Conservation (phyloP, 2,113 vertebrate genomes). For the Motacilla tschutschensis region DNA sequence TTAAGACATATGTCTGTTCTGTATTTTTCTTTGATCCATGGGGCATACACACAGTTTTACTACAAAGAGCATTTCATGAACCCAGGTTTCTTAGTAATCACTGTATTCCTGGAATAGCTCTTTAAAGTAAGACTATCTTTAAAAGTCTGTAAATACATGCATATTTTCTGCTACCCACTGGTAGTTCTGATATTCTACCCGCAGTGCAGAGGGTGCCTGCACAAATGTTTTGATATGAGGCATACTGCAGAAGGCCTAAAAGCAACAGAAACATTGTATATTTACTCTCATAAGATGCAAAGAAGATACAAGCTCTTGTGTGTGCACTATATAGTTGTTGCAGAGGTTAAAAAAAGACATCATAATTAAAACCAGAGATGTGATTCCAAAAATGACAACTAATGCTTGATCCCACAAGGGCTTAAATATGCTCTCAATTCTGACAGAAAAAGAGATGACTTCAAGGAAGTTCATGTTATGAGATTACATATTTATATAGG, state of each 20-base stretch:
- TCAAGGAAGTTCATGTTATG: not conserved
- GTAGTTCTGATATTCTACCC: not conserved
- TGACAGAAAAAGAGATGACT: not conserved
- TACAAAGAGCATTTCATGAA: not conserved
- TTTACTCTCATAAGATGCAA: not conserved
- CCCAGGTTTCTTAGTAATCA: not conserved
- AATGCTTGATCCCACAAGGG: not conserved
- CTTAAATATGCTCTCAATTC: not conserved
- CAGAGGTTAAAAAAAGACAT: not conserved
- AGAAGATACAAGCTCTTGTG: not conserved
- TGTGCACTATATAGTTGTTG: not conserved
- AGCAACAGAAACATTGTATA: not conserved
- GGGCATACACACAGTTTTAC: not conserved
- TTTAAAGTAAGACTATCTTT: not conserved
- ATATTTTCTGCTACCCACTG: not conserved
- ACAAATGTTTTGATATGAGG: not conserved
- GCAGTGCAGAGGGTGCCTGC: not conserved
- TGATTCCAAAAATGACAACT: not conserved
- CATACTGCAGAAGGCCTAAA: not conserved
- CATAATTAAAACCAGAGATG: not conserved
- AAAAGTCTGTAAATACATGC: not conserved
- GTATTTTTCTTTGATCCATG: not conserved
- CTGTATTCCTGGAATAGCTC: not conserved
- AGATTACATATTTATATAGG: not conserved
- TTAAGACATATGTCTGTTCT: slow-evolving; percentile 23